These are phyloP conservation scores for Cyclophora punctaria DNA, from an alignment of 2,888 invertebrate species.

Conservation along the genomic window DNA sequence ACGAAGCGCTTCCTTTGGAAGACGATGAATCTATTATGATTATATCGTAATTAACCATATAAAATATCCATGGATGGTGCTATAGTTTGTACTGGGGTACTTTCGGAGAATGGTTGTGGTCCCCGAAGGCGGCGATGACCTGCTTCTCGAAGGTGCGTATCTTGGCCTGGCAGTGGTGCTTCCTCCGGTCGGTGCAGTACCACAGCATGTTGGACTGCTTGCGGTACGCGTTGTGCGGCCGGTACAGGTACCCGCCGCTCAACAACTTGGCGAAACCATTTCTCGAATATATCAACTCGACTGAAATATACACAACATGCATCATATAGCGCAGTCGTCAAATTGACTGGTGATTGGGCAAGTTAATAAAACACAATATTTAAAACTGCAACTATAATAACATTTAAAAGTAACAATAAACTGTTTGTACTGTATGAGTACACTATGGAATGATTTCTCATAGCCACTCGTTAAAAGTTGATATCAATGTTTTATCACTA, in stretches of 20 bases:
- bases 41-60: too few species aligned
- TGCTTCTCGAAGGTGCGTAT: conserved; percentile 50
- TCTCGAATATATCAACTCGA: conserved; percentile 15
- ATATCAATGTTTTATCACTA: too few species aligned
- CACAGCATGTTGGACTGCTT: conserved; percentile 58
- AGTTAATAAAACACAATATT: neutral
- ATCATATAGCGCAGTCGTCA: too few species aligned
- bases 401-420: neutral
- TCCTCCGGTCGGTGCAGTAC: conserved; percentile 58
- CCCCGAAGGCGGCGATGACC: conserved; percentile 44
- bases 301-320: conserved; percentile 12
- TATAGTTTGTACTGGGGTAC: too few species aligned
- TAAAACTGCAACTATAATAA: conserved; percentile 1
- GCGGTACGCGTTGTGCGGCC: conserved; percentile 64
- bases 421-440: too few species aligned
- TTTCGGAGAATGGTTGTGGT: conserved; percentile 43
- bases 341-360: too few species aligned
- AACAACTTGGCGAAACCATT: conserved; percentile 60
- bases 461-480: too few species aligned
- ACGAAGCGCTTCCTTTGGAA: too few species aligned
- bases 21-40: too few species aligned
- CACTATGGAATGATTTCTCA: too few species aligned
- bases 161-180: conserved; percentile 50
- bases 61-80: too few species aligned
- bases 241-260: conserved; percentile 51